Conservation (phyloP, 2,888 invertebrate species). For the Chirona hameri region DNA sequence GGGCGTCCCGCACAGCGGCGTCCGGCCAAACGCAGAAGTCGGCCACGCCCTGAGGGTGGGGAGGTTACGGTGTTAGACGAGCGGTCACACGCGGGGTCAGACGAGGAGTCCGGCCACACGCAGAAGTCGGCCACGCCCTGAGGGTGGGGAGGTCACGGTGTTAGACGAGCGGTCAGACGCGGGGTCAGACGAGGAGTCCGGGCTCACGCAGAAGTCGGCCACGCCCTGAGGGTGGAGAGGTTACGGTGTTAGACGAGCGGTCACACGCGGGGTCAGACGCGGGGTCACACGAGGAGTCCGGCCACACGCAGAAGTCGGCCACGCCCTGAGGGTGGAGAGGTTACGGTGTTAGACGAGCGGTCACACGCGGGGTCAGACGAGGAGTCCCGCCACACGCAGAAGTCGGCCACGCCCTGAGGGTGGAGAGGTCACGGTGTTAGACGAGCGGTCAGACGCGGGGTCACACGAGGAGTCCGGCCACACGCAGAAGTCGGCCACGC, state of each 20-base stretch:
- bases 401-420: background rate
- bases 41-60: background rate
- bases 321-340: background rate
- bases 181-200: background rate
- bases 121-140: background rate
- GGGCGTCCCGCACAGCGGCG: background rate
- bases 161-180: background rate
- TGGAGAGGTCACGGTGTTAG: background rate
- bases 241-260: background rate
- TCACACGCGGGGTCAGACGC: too few relatives aligned
- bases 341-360: background rate
- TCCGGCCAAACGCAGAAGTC: slow-evolving; percentile 25
- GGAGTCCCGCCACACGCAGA: background rate
- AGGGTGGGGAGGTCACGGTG: background rate
- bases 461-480: background rate
- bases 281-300: background rate
- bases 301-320: slow-evolving; percentile 24
- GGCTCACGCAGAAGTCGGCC: background rate
- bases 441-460: background rate
- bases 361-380: background rate
- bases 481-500: background rate
- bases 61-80: background rate
- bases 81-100: background rate
- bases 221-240: background rate
- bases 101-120: background rate